Conservation (phyloP, 2,113 vertebrate species). For the Limnothrissa miodon region DNA sequence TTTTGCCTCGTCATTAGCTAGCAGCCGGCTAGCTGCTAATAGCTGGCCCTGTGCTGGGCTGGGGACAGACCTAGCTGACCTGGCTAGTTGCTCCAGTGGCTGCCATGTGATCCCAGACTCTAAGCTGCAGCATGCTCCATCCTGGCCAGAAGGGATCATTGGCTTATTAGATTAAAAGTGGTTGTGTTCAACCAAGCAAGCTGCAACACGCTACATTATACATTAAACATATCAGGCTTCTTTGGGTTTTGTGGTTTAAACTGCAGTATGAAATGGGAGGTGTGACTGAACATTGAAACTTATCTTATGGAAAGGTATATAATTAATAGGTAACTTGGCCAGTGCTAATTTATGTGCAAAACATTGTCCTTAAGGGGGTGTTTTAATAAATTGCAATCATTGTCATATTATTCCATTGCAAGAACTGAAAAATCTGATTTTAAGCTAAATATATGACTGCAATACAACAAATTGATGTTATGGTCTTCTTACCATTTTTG, state of each 20-base stretch:
- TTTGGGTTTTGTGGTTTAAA: neutral
- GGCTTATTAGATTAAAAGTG: constrained; percentile 72
- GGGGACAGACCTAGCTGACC: neutral
- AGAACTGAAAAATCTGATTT: neutral
- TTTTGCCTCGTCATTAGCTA: neutral
- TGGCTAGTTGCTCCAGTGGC: constrained; percentile 26
- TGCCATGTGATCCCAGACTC: constrained; percentile 63
- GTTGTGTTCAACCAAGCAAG: constrained; percentile 62
- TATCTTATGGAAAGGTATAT: neutral
- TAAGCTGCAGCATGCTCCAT: constrained; percentile 64
- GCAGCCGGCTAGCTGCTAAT: neutral
- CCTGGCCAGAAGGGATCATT: constrained; percentile 56
- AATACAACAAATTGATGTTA: neutral
- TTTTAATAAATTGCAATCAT: neutral
- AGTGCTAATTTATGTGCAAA: neutral
- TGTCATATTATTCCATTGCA: neutral
- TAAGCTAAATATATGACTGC: neutral
- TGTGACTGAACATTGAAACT: neutral
- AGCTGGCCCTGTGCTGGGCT: neutral
- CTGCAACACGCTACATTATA: constrained; percentile 31
- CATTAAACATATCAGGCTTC: constrained; percentile 28
- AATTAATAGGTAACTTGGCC: neutral
- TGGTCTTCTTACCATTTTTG: neutral
- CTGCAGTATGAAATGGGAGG: neutral
- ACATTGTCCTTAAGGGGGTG: neutral